Percentiles rank a stretch among this genome's conserved stretches.
phyloP scores from a whole-genome alignment of 2,888 invertebrate species.

The Rhagium mordax region DNA sequence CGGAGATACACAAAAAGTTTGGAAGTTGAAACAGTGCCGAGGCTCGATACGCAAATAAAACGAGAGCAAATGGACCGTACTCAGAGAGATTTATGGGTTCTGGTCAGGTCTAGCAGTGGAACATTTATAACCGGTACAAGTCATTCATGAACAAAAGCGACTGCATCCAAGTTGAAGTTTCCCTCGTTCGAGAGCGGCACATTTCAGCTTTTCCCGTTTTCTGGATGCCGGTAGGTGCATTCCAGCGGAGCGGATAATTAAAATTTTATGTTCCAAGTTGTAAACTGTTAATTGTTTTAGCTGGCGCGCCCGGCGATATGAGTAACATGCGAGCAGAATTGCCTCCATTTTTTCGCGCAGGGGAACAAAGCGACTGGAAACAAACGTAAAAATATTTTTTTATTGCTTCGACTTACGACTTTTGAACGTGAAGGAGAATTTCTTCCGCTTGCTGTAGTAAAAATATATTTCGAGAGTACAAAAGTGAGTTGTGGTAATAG shows the following conservation, averaged over 20 bases:
- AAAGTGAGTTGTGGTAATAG: not conserved
- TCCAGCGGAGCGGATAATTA: slow-evolving; percentile 27
- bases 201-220: not conserved
- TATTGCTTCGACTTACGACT: not conserved
- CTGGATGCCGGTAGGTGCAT: not conserved
- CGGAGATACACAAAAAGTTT: slow-evolving; percentile 3
- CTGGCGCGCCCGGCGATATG: not conserved
- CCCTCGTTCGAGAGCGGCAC: not conserved
- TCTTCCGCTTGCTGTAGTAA: not conserved
- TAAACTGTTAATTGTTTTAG: slow-evolving; percentile 29
- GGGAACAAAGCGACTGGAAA: not conserved
- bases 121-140: slow-evolving; percentile 52
- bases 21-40: slow-evolving; percentile 23
- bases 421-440: not conserved
- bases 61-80: slow-evolving; percentile 62
- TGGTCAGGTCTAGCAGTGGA: slow-evolving; percentile 57
- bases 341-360: not conserved
- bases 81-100: slow-evolving; percentile 57
- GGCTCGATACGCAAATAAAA: slow-evolving; percentile 61
- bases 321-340: not conserved
- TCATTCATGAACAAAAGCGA: slow-evolving; percentile 35
- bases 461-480: too few relatives aligned
- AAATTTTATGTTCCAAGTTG: slow-evolving; percentile 29
- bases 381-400: not conserved
- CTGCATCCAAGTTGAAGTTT: not conserved